phyloP scores from a whole-genome alignment of 2,797 vertebrate genomes.

The Squalus acanthias region DNA sequence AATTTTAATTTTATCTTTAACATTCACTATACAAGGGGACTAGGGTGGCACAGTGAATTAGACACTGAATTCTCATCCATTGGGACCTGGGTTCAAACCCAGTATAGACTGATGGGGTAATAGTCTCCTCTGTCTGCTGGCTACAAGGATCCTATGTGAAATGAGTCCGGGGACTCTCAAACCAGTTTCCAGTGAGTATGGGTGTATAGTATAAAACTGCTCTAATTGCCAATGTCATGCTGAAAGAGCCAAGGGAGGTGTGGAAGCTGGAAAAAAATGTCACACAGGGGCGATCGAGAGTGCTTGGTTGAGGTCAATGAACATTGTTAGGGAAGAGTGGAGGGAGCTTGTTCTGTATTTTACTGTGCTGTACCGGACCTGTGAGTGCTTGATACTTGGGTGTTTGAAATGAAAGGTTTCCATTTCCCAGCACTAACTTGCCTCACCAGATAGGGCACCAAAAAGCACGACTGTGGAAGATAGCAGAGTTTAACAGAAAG shows the following conservation, averaged over 20 bases:
- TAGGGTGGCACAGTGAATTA: too few relatives aligned
- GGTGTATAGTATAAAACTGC: too few relatives aligned
- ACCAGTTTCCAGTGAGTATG: too few relatives aligned
- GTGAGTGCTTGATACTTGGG: not conserved
- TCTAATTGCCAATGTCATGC: too few relatives aligned
- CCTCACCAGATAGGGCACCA: not conserved
- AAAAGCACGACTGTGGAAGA: not conserved
- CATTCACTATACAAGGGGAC: too few relatives aligned
- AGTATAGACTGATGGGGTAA: too few relatives aligned
- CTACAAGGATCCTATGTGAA: too few relatives aligned
- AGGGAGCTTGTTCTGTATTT: not conserved
- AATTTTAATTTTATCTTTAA: too few relatives aligned
- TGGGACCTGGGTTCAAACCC: too few relatives aligned
- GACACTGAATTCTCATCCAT: too few relatives aligned
- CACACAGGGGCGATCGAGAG: not conserved
- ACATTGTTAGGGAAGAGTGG: not conserved
- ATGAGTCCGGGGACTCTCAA: too few relatives aligned
- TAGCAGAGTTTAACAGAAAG: not conserved
- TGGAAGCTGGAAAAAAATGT: not conserved
- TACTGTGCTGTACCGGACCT: not conserved
- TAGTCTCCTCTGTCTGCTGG: too few relatives aligned
- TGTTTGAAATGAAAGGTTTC: not conserved
- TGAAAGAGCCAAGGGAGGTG: not conserved
- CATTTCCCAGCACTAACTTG: not conserved
- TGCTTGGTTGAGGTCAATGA: not conserved